phyloP scores from a whole-genome alignment of 2,888 invertebrate species.

The Atherix ibis region DNA sequence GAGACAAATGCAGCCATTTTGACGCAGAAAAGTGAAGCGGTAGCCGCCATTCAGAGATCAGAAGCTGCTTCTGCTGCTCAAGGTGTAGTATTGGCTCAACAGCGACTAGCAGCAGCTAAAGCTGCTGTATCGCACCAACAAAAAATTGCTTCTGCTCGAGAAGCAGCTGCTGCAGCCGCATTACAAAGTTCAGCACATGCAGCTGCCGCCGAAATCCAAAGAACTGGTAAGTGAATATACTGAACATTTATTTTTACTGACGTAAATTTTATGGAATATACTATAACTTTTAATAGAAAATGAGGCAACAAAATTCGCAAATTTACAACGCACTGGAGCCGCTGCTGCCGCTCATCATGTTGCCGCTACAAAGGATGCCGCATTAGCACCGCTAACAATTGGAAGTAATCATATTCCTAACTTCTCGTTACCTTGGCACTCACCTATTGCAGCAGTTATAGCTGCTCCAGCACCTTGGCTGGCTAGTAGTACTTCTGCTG shows the following conservation, averaged over 20 bases:
- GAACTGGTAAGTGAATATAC: conserved; percentile 35
- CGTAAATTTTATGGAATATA: conserved; percentile 1
- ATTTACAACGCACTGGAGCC: conserved; percentile 41
- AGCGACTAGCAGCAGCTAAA: conserved; percentile 52
- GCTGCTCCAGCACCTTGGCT: conserved; percentile 2
- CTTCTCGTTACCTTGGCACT: conserved; percentile 9
- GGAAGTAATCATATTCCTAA: conserved; percentile 26
- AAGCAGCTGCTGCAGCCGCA: conserved; percentile 55
- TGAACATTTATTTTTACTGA: too few species aligned
- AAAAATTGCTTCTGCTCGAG: conserved; percentile 52
- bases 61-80: conserved; percentile 51
- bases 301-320: conserved; percentile 43
- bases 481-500: too few species aligned
- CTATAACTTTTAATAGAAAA: conserved; percentile 38
- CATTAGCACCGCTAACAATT: conserved; percentile 30
- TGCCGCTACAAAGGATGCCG: conserved; percentile 42
- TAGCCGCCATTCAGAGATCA: conserved; percentile 48
- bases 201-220: conserved; percentile 52
- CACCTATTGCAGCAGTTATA: neutral
- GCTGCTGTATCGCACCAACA: conserved; percentile 55
- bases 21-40: conserved; percentile 48
- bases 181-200: conserved; percentile 48
- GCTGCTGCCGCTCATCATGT: conserved; percentile 41
- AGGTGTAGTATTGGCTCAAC: conserved; percentile 49
- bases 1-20: conserved; percentile 51